Evolutionary conservation across 2,888 invertebrate genomes (phyloP).

Genomic region (Peribatodes rhomboidaria): DNA sequence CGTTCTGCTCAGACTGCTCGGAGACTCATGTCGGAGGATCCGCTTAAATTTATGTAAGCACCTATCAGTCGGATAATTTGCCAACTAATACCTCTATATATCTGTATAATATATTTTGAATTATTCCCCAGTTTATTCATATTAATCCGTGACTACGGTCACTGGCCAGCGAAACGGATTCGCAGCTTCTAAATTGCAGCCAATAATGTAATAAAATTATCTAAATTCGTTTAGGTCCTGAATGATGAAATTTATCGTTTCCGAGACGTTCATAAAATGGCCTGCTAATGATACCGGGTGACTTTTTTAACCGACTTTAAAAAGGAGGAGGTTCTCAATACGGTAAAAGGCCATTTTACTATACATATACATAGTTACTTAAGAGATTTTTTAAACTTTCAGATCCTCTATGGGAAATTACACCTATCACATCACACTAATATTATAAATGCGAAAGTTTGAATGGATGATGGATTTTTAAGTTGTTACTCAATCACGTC

Average conservation of each 20-base stretch:
- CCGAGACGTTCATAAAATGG: conserved; percentile 48
- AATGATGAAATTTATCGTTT: conserved; percentile 31
- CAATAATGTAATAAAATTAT: conserved; percentile 5
- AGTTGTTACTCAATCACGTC: too few relatives aligned
- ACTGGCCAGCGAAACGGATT: conserved; percentile 21
- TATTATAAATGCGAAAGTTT: too few relatives aligned
- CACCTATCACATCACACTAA: too few relatives aligned
- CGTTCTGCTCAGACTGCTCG: conserved; percentile 73
- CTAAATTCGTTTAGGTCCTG: conserved; percentile 16
- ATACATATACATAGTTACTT: too few relatives aligned
- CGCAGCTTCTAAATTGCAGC: conserved; percentile 14
- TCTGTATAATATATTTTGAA: conserved; percentile 19
- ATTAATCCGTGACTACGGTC: conserved; percentile 16
- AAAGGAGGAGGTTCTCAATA: too few relatives aligned
- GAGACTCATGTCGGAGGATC: conserved; percentile 65
- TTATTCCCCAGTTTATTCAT: conserved; percentile 14
- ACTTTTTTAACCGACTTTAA: too few relatives aligned
- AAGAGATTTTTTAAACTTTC: too few relatives aligned
- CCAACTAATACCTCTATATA: conserved; percentile 28
- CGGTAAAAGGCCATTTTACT: too few relatives aligned
- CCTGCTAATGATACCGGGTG: conserved; percentile 52
- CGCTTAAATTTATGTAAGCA: conserved; percentile 59
- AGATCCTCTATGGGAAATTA: too few relatives aligned
- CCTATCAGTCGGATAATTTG: conserved; percentile 51
- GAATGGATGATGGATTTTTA: too few relatives aligned